phyloP scores from a whole-genome alignment of 1,140 invertebrate species.

The Microvelia longipes region DNA sequence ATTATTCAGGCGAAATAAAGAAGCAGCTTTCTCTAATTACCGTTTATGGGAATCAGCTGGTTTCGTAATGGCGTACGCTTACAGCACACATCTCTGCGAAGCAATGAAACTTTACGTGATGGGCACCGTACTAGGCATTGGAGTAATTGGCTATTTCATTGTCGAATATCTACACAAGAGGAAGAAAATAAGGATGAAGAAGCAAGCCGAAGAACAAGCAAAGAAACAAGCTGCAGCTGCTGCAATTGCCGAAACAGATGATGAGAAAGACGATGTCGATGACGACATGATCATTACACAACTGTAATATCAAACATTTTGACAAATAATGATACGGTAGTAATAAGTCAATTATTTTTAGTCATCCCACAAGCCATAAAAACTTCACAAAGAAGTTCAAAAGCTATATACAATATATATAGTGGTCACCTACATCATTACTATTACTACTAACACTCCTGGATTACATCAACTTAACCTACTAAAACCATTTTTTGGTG shows the following conservation, averaged over 20 bases:
- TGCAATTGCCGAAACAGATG: conserved; percentile 58
- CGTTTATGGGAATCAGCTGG: conserved; percentile 86
- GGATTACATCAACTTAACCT: no score
- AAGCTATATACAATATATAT: no score
- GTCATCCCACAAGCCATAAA: no score
- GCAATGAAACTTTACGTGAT: conserved; percentile 80
- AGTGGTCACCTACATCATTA: no score
- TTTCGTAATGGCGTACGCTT: conserved; percentile 79
- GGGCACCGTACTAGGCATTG: conserved; percentile 57
- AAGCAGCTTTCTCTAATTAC: conserved; percentile 92
- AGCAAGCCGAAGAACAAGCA: conserved; percentile 46
- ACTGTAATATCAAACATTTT: conserved; percentile 35
- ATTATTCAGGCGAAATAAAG: conserved; percentile 78
- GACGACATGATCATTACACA: conserved; percentile 69
- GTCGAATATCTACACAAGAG: conserved; percentile 69
- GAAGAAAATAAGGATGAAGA: conserved; percentile 46
- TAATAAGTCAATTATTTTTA: no score
- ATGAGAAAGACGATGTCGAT: conserved; percentile 68
- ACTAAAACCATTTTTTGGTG: no score
- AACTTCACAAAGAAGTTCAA: no score
- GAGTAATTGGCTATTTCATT: conserved; percentile 61
- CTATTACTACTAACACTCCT: no score
- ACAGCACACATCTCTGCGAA: conserved; percentile 73
- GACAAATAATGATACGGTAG: no score
- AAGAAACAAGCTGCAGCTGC: conserved; percentile 32